These are phyloP conservation scores for Pollimyrus isidori DNA, from an alignment of 2,113 vertebrate species.

Conservation along the genomic window DNA sequence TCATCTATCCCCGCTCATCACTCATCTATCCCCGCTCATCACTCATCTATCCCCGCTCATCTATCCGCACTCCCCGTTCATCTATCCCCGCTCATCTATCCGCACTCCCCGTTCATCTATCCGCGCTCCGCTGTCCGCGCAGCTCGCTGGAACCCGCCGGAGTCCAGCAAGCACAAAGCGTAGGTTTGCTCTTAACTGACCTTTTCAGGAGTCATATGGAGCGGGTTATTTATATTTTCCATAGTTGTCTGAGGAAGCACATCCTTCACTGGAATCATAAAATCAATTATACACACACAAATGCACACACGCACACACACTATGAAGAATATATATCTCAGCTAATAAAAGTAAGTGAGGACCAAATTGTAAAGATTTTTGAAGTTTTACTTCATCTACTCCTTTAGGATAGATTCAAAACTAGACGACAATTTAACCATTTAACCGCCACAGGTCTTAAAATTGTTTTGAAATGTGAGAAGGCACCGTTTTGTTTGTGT, in stretches of 20 bases:
- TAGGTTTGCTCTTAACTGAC: background rate
- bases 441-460: background rate
- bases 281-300: background rate
- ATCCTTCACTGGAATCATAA: background rate
- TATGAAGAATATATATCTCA: background rate
- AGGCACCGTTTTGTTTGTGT: background rate
- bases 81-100: no score
- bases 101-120: no score
- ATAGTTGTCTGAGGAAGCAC: background rate
- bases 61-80: no score
- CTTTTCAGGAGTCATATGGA: background rate
- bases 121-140: background rate
- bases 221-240: background rate
- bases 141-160: background rate
- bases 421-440: background rate
- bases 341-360: background rate
- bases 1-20: no score
- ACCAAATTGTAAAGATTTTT: background rate
- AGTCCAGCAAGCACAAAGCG: background rate
- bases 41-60: background rate
- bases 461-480: background rate
- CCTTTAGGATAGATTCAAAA: background rate
- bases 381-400: background rate
- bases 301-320: no score
- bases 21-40: no score